These are phyloP conservation scores for Tapirus indicus DNA, from an alignment of 2,797 vertebrate genomes.

Conservation along the genomic window DNA sequence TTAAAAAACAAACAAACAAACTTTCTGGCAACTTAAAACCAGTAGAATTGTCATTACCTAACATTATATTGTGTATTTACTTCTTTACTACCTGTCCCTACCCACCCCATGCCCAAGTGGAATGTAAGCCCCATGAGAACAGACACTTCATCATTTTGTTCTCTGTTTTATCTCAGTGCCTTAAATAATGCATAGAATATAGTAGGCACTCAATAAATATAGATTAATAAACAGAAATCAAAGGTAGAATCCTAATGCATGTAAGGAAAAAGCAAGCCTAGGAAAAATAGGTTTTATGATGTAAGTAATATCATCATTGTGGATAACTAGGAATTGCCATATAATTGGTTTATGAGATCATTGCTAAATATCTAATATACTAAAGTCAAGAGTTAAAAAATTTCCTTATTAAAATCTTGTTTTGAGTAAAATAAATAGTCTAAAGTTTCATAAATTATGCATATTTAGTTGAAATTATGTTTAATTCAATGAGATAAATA, in stretches of 20 bases:
- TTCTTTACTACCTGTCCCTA: not conserved
- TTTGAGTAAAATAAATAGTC: constrained; percentile 47
- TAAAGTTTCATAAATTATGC: constrained; percentile 40
- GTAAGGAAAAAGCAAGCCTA: constrained; percentile 31
- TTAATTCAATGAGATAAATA: constrained; percentile 36
- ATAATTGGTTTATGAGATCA: constrained; percentile 26
- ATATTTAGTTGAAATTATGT: constrained; percentile 57
- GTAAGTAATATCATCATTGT: not conserved
- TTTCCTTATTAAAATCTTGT: constrained; percentile 19
- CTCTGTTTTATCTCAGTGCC: not conserved
- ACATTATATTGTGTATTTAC: not conserved
- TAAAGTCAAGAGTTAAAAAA: constrained; percentile 19
- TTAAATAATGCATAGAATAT: constrained; percentile 35
- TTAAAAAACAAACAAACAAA: not conserved
- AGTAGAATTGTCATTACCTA: not conserved
- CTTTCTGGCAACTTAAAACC: constrained; percentile 41
- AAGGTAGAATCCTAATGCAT: constrained; percentile 12
- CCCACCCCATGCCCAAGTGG: not conserved
- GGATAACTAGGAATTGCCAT: constrained; percentile 39
- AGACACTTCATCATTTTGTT: constrained; percentile 24
- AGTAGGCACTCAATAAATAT: not conserved
- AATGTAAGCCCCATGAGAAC: not conserved
- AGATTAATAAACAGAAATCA: constrained; percentile 32
- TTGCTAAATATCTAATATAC: constrained; percentile 6
- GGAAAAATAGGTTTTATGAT: not conserved